Evolutionary conservation across 2,888 invertebrate species (phyloP), one percentile per base, ranked within the genome.

Genomic region (Charanyca ferruginea): DNA sequence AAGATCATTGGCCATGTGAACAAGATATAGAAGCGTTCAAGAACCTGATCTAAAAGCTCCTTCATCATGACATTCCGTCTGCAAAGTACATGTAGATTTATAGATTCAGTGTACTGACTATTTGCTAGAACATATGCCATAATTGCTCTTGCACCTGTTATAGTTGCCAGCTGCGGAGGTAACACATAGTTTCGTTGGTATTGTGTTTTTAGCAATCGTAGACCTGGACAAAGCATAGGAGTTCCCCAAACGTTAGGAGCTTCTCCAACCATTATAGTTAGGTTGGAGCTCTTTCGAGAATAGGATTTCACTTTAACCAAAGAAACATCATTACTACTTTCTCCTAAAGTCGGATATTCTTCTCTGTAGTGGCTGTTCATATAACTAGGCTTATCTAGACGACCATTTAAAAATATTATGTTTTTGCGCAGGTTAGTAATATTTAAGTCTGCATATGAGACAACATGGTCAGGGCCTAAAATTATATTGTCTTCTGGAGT

Each of bases 1-100:
- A 93, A 83, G 38, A 93, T 68, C 87, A 93, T 83, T 16, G 94
- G 92, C 92, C 92, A 93, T 38, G 91, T 66, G 60, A 93, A 93
- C 48, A 94, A 77, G 38, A 74, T 55, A 71, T 90, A 87, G 66
- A 92, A 90, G 11, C 93, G 82, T 61, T 91, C 90, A 73, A 90
- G 80, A 35, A 92, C 81, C 8, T 73, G 35, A 35, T 80, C 70
- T 54, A 90, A 59, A 42, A 90, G 86, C 0, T 88, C 78, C 51
- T 84, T 86, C 11, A 93, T 81, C 20, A 84, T 8, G 5, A 23
- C 1, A 83, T 91, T 92, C 66, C 77, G 87, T 53, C 79, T 85
- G 6, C 83, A 63, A 23, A 89, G 60, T 13, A 79, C 20, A 72
- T 84, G 83, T 3, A 89, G 60, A 53, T 87, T 86, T 1, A 83